Base-by-base conservation (phyloP, 2,797 vertebrate species). In the Novumbra hubbsi region DNA sequence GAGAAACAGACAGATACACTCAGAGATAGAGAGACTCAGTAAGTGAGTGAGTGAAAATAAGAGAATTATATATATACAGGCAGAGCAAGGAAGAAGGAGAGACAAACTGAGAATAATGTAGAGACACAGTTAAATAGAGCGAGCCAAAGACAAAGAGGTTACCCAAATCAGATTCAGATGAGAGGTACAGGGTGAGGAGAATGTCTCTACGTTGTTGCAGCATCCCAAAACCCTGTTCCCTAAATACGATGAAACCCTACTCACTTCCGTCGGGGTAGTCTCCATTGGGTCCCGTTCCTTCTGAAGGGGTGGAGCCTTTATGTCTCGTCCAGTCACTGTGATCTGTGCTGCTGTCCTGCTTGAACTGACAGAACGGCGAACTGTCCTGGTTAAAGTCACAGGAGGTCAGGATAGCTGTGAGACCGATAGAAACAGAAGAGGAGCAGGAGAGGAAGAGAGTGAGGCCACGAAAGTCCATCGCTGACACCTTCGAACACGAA, bases 261-360 rank as follows among this genome's bases (percentile, higher is more conserved):
- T 93, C 68, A 96, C 95, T 76, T 83, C 93, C 93, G 73, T 90
- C 79, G 0, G 95, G 95, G 80, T 93, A 95, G 74, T 94, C 94
- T 50, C 93, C 93, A 0, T 21, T 32, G 0, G 95, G 94, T 0
- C 93, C 93, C 0, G 91, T 94, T 12, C 32, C 77, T 0, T 0
- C 0, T 0, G 90, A 91, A 0, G 88, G 90, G 3, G 92, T 91
- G 34, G 55, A 0, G 19, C 91, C 91, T 0, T 0, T 87, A 28
- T 91, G 83, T 64, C 92, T 86, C 34, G 77, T 93, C 95, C 95
- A 96, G 67, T 93, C 89, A 38, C 85, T 85, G 0, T 88, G 0
- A 55, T 95, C 92, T 0, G n/a, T 0, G 0, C 0, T 3, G 68
- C 0, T 3, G 68, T 81, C 87, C 87, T 93, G 93, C 5, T 0